A percentile compares a stretch with the other conserved stretches of the same genome.
phyloP scores from a whole-genome alignment of 2,113 vertebrate species.

The Rostratula benghalensis region DNA sequence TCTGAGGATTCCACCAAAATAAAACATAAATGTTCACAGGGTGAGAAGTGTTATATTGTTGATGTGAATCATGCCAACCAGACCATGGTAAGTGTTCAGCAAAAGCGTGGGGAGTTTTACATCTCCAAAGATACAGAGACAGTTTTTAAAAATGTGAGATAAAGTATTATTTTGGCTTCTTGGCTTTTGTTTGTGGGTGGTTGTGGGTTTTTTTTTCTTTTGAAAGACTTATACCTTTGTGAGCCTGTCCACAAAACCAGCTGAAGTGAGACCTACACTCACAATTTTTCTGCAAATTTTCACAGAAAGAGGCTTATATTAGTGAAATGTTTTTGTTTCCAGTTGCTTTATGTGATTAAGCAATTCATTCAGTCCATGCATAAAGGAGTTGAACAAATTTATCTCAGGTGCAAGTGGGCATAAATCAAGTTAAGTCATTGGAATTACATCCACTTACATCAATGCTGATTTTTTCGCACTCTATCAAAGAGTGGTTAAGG shows the following conservation, averaged over 20 bases:
- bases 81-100: not conserved
- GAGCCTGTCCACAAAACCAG: not conserved
- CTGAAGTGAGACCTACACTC: not conserved
- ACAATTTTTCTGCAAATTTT: not conserved
- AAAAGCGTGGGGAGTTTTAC: not conserved
- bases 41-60: not conserved
- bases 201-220: not conserved
- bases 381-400: not conserved
- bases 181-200: not conserved
- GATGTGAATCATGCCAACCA: not conserved
- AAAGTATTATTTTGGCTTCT: not conserved
- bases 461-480: not conserved
- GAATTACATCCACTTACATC: not conserved
- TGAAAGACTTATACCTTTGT: not conserved
- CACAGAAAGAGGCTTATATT: not conserved
- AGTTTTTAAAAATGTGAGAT: not conserved
- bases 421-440: slow-evolving; percentile 1
- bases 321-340: not conserved
- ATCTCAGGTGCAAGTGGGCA: not conserved
- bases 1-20: not conserved
- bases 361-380: not conserved
- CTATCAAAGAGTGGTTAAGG: not conserved
- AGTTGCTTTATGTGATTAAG: not conserved
- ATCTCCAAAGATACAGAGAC: not conserved
- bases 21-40: not conserved